phyloP scores from a whole-genome alignment of 1,140 invertebrate genomes.

The Diachasmimorpha longicaudata region DNA sequence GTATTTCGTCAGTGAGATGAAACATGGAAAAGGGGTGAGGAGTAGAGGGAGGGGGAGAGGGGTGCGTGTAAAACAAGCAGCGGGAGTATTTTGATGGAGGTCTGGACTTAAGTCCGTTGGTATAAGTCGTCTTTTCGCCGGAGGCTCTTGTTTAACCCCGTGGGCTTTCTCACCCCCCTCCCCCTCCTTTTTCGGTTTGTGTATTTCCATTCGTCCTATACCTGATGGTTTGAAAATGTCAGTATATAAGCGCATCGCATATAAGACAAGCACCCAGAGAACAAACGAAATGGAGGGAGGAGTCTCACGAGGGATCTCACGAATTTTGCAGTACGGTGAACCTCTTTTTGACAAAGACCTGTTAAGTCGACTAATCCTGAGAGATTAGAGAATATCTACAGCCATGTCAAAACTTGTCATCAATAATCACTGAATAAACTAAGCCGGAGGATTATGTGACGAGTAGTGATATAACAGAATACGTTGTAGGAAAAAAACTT shows the following conservation, averaged over 20 bases:
- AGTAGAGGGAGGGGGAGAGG: too few relatives aligned
- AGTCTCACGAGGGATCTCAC: not conserved
- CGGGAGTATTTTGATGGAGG: constrained; percentile 22
- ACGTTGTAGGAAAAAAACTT: not conserved
- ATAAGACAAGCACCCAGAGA: constrained; percentile 12
- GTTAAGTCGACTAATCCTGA: constrained; percentile 38
- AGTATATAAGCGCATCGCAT: constrained; percentile 8
- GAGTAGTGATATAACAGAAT: not conserved
- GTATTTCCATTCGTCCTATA: not conserved
- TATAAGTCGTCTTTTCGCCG: constrained; percentile 38
- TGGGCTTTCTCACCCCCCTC: not conserved
- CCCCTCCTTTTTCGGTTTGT: not conserved
- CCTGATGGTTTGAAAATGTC: constrained; percentile 15
- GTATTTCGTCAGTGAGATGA: constrained; percentile 26
- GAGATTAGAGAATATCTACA: constrained; percentile 42
- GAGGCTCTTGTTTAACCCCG: not conserved
- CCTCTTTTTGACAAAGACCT: constrained; percentile 29
- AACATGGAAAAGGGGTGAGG: too few relatives aligned
- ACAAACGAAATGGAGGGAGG: not conserved
- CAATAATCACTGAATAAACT: constrained; percentile 26
- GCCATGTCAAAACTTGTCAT: constrained; percentile 53
- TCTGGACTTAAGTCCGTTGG: constrained; percentile 37
- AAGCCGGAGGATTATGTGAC: not conserved
- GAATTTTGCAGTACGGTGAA: not conserved
- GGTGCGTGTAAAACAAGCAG: constrained; percentile 47